Base-by-base conservation (phyloP, 2,113 vertebrate genomes). In the Oncorhynchus mykiss region DNA sequence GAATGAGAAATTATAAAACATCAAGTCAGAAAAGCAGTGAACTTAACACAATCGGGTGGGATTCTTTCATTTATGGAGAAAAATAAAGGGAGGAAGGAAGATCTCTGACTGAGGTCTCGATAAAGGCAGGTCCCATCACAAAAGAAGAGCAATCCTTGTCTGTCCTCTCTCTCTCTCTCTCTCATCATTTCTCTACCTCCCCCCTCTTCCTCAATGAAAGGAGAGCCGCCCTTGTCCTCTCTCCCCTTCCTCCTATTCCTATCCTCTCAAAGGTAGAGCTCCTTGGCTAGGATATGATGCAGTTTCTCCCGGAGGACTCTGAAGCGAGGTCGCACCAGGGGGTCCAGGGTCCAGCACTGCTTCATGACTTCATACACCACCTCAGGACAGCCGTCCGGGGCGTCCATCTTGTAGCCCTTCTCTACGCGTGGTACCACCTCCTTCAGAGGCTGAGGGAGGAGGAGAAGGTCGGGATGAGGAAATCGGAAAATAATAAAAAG, bases 391-490 rank as follows among this genome's bases (percentile, higher is more conserved):
- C 96, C 95, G 0, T 99, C 97, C 0, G 97, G 97, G 78, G 96
- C 91, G 2, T 97, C 96, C 97, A 99, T 99, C 91, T 95, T 97
- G 84, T 99, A 99, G 81, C 98, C 98, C 86, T 96, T 97, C 90
- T 98, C 97, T 82, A 99, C 96, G 0, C 95, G 94, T 66, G 95
- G 95, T 68, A 97, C 96, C 25, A 99, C 97, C 0, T 99, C 96
- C 93, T 98, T 99, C 84, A 98, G 94, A 76, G 96, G 94, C 97
- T 99, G 83, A 4, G 69, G 48, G 78, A 11, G 1, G 27, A 27
- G 27, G 12, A 27, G 39, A 57, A 80, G 9, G 69, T 2, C 1
- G 39, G 60, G 13, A 62, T 20, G 65, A 67, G 25, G 29, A 67
- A 48, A 51, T 71, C 51, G 39, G 20, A 70, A 77, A 70, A 68